Evolutionary conservation across 2,797 vertebrate species (phyloP).

Genomic region (Macropus fuliginosus): DNA sequence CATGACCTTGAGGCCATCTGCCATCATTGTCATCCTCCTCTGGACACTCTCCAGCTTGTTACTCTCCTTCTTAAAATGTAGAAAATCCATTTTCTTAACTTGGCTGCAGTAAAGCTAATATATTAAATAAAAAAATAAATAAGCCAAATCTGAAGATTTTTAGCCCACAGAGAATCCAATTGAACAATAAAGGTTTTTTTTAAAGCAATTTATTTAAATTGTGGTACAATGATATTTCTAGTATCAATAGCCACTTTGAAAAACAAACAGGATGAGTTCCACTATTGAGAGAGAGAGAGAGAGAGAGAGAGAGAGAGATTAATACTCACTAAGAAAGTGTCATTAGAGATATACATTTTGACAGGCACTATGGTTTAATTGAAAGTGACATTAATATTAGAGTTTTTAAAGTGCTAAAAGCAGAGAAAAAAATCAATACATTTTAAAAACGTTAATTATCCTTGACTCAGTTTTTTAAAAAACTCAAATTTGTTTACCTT

Average conservation of each 20-base stretch:
- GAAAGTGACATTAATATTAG: not conserved
- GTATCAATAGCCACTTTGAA: not conserved
- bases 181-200: constrained; percentile 43
- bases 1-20: not conserved
- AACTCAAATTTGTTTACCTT: not conserved
- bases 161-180: constrained; percentile 17
- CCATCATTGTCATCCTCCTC: not conserved
- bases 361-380: not conserved
- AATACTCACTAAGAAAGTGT: not conserved
- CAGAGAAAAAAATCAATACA: not conserved
- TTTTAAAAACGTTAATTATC: constrained; percentile 5
- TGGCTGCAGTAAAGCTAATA: constrained; percentile 12
- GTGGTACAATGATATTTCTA: constrained; percentile 17
- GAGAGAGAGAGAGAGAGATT: too few relatives aligned
- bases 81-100: constrained; percentile 29
- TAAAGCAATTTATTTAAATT: constrained; percentile 49
- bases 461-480: constrained; percentile 12
- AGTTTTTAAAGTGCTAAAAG: not conserved
- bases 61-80: not conserved
- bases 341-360: not conserved
- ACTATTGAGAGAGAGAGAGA: not conserved
- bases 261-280: not conserved
- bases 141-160: constrained; percentile 40
- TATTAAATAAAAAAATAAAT: constrained; percentile 27
- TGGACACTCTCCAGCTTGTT: constrained; percentile 2